Conservation (phyloP, 2,888 invertebrate genomes). For the Mechanitis messenoides region DNA sequence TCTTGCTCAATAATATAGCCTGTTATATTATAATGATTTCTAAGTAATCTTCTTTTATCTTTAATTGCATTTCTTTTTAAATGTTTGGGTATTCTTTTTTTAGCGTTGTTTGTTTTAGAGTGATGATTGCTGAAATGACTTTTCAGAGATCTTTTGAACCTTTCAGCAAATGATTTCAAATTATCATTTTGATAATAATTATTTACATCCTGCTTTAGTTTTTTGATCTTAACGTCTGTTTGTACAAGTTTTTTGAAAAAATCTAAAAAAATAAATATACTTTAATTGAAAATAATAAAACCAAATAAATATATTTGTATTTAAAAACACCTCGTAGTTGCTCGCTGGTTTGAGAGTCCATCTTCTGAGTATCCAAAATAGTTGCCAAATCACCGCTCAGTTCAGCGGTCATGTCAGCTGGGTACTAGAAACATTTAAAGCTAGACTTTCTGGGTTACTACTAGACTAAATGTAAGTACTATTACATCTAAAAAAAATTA, state of each 20-base stretch:
- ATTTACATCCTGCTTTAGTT: conserved; percentile 41
- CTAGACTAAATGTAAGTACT: no score
- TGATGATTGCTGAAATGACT: conserved; percentile 4
- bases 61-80: conserved; percentile 10
- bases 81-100: conserved; percentile 11
- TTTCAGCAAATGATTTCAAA: conserved; percentile 28
- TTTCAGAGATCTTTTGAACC: conserved; percentile 43
- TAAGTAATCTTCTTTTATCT: conserved; percentile 29
- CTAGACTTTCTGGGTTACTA: no score
- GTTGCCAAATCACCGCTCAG: conserved; percentile 36
- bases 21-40: conserved; percentile 30
- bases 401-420: conserved; percentile 7
- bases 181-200: conserved; percentile 19
- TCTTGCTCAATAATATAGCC: conserved; percentile 49
- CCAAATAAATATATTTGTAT: not conserved
- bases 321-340: conserved; percentile 41
- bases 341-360: conserved; percentile 42
- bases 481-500: no score
- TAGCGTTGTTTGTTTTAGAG: conserved; percentile 11
- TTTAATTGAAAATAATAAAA: conserved; percentile 3
- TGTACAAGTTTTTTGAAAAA: conserved; percentile 59
- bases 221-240: conserved; percentile 56
- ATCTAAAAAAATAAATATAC: conserved; percentile 36
- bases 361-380: conserved; percentile 40
- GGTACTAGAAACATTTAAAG: conserved; percentile 10